Evolutionary conservation across 2,888 invertebrate species (phyloP).

Genomic region (Ferdinandea cuprea): DNA sequence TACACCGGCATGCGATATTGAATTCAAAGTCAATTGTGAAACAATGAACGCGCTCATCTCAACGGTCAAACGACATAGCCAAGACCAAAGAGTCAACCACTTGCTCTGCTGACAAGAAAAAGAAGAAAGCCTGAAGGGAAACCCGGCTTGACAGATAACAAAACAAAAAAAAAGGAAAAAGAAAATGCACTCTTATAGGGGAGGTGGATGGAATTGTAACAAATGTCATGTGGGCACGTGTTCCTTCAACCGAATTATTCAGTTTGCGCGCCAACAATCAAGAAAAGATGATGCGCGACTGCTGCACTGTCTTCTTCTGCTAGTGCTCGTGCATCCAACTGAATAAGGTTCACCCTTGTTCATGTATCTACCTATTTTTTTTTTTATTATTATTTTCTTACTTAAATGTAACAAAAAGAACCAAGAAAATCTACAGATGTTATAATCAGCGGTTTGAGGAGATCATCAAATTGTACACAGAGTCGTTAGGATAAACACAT

Average conservation of each 20-base stretch:
- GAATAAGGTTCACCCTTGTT: conserved; percentile 54
- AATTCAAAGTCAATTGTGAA: conserved; percentile 74
- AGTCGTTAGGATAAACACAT: conserved; percentile 37
- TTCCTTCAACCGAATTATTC: conserved; percentile 66
- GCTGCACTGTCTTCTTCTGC: conserved; percentile 47
- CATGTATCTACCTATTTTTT: not conserved
- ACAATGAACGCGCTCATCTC: conserved; percentile 72
- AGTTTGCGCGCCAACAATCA: conserved; percentile 73
- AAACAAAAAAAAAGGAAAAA: conserved; percentile 14
- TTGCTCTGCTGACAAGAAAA: conserved; percentile 51
- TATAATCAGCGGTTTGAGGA: conserved; percentile 32
- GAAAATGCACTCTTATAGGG: conserved; percentile 29
- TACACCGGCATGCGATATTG: conserved; percentile 70
- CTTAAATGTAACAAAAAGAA: conserved; percentile 44
- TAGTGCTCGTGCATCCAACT: conserved; percentile 65
- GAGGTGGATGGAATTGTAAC: conserved; percentile 67
- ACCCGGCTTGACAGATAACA: conserved; percentile 56
- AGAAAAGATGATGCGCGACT: conserved; percentile 67
- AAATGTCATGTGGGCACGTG: conserved; percentile 75
- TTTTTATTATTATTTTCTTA: not conserved
- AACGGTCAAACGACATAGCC: conserved; percentile 68
- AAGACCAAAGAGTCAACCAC: too few species aligned
- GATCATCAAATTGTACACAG: conserved; percentile 34
- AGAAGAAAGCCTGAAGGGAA: conserved; percentile 50
- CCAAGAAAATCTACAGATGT: conserved; percentile 61